Evolutionary conservation across 1,140 invertebrate species (phyloP), one percentile per base, ranked within the genome.

Genomic region (Ladona fulva): DNA sequence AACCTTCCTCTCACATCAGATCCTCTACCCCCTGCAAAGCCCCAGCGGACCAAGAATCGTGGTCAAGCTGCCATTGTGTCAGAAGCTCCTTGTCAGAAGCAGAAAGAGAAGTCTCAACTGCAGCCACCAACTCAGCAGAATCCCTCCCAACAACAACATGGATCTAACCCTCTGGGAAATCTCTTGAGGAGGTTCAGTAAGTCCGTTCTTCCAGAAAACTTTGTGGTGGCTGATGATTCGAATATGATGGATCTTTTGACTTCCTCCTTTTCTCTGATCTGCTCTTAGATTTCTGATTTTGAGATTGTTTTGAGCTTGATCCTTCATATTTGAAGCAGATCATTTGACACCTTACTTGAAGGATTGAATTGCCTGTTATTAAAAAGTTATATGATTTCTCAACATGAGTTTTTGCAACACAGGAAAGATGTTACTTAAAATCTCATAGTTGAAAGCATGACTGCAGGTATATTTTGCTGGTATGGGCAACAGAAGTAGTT

Each of bases 121-220:
- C 52, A 66, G 52, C 52, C 52, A 66, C 12, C 52, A 66, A 19
- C 52, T 66, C 3, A 6, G n/a, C 52, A 66, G 16, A 66, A 66
- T 66, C 52, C 52, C 52, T 66, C 52, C 16, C 52, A 66, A 66
- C 52, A 66, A n/a, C 44, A 52, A 52, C 52, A 66, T 66, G 52
- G 52, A 66, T 66, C 52, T 66, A 77, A 79, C 44, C 78, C 81
- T 25, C 81, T 83, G 80, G 90, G 91, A 82, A 91, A 89, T 87
- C 86, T 94, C 81, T 92, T 92, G 87, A 89, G 92, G 84, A 89
- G 92, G 88, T 92, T 94, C 90, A 93, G 93, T 94, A 93, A 94
- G 93, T 94, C 89, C 89, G 42, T 29, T 25, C 19, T 29, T n/a
- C 75, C 75, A 22, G 52, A 66, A 66, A 66, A 66, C 3, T 66